Percentiles rank a stretch among this genome's conserved stretches.
Conservation (phyloP, 2,797 vertebrate species). For the Coreius guichenoti region DNA sequence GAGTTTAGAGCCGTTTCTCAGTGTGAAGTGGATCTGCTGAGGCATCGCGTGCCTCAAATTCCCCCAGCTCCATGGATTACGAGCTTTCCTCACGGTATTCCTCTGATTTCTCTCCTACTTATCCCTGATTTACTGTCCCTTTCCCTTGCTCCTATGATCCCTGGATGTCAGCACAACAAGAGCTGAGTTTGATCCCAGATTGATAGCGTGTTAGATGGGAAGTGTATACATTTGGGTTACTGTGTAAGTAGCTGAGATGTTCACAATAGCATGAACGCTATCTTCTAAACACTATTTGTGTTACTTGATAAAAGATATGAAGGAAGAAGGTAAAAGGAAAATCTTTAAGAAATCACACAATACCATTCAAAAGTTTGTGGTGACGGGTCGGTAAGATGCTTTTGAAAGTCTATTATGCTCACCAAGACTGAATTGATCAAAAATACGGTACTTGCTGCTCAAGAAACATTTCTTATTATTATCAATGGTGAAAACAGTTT, state of each 20-base stretch:
- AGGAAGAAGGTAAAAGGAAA: not conserved
- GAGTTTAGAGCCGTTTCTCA: not conserved
- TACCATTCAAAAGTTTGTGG: not conserved
- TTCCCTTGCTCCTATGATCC: slow-evolving; percentile 49
- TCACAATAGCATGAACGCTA: not conserved
- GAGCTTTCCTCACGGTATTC: slow-evolving; percentile 71
- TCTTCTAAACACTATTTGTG: not conserved
- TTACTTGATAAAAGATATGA: not conserved
- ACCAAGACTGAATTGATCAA: not conserved
- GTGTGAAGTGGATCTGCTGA: slow-evolving; percentile 18
- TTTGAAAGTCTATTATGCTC: not conserved
- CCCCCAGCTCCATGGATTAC: slow-evolving; percentile 55
- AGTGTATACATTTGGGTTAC: not conserved
- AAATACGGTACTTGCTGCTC: not conserved
- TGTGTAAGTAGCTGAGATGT: not conserved
- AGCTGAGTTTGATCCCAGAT: slow-evolving; percentile 14
- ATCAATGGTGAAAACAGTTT: not conserved
- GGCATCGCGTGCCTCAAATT: slow-evolving; percentile 28
- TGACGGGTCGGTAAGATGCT: not conserved
- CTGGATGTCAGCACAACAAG: slow-evolving; percentile 29
- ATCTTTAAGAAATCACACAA: not conserved
- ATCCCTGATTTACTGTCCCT: slow-evolving; percentile 51
- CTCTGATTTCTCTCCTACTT: slow-evolving; percentile 57
- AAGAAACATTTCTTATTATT: not conserved
- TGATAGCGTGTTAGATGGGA: not conserved